Base-by-base conservation (phyloP, 2,888 invertebrate genomes). In the Heterodera filipjevi region DNA sequence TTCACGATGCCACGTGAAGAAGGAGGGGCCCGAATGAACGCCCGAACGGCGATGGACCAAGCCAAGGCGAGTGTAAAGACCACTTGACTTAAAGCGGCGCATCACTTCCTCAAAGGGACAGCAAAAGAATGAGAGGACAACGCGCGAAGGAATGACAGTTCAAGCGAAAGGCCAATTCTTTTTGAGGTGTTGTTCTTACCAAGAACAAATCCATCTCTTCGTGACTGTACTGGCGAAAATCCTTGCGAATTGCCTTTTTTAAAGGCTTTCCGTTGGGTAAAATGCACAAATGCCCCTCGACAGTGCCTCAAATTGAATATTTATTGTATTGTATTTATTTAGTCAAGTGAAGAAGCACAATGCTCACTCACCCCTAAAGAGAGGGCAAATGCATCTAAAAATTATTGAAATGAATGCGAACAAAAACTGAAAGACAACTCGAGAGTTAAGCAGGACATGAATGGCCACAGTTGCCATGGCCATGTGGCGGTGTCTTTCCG, bases 1-100 rank as follows among this genome's bases (percentile, higher is more conserved):
- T 71, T 87, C 87, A 27, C 87, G 64, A 77, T 87, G 87, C 87
- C 87, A 87, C 3, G 87, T 79, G 16, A 84, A 84, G 79, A 87
- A 87, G 3, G 84, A 85, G 3, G 87, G 87, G 22, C 87, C 87
- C 0, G 86, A 85, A 82, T 87, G 87, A 5, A 87, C 86, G 12
- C 87, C 87, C 64, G 83, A 68, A 53, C 39, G 53, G 33, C 53
- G 64, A 27, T 39, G 53, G 22, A 73, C 33, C 46, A 66, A 64
- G 16, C 75, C 75, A 10, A 75, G 68, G 22, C 66, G 66, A 27
- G 66, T 84, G 80, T 86, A 87, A 16, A 83, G 71, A 16, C 75
- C 75, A 33, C 32, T 75, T 30, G 66, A 30, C 19, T 75, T 75
- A 46, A 32, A 75, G 5, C 75, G 30, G 12, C 66, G 19, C 75